Evolutionary conservation across 2,888 invertebrate species (phyloP).

Genomic region (Chrysina gloriosa): DNA sequence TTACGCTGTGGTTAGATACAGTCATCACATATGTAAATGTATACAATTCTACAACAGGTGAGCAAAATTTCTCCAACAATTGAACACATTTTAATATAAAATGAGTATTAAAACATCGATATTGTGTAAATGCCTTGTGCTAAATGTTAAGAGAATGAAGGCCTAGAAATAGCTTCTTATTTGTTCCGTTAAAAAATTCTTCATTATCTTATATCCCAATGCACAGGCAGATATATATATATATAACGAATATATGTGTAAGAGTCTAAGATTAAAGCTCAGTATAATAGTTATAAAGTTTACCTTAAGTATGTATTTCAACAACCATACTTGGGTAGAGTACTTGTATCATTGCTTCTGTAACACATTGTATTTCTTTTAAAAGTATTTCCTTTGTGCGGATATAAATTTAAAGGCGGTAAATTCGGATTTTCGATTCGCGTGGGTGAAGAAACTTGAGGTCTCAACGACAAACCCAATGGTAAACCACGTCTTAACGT

Average conservation of each 20-base stretch:
- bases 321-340: conserved; percentile 45
- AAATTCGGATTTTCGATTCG: conserved; percentile 85
- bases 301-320: conserved; percentile 14
- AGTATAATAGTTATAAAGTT: conserved; percentile 23
- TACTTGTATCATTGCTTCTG: conserved; percentile 48
- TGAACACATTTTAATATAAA: conserved; percentile 25
- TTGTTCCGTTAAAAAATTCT: too few species aligned
- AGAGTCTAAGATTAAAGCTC: conserved; percentile 35
- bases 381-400: conserved; percentile 52
- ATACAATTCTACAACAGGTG: conserved; percentile 11
- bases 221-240: too few species aligned
- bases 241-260: conserved; percentile 22
- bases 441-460: conserved; percentile 83
- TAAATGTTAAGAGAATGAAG: background rate
- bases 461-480: conserved; percentile 66
- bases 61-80: conserved; percentile 21
- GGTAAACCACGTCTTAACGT: conserved; percentile 65
- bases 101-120: conserved; percentile 16
- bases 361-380: conserved; percentile 50
- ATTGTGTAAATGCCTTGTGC: conserved; percentile 4
- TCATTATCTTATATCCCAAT: background rate
- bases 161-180: too few species aligned
- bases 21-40: background rate
- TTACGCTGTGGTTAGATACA: conserved; percentile 5
- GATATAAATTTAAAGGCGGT: conserved; percentile 77